These are phyloP conservation scores for Gila orcuttii DNA, from an alignment of 2,113 vertebrate genomes.

Conservation along the genomic window DNA sequence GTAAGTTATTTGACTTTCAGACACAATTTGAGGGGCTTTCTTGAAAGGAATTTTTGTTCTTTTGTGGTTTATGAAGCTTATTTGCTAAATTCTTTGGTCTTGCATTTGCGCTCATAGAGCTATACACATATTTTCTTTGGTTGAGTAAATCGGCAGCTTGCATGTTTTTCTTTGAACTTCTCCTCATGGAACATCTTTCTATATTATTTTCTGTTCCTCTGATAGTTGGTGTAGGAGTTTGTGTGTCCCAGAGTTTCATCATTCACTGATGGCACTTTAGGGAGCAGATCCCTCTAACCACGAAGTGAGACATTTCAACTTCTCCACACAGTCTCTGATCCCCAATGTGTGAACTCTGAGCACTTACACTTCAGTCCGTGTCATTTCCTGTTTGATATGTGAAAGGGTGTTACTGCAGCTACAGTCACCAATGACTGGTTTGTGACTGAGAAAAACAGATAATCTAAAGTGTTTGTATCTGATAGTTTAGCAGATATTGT, in stretches of 20 bases:
- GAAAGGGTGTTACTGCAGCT: neutral
- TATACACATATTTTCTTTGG: neutral
- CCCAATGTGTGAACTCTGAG: constrained; percentile 41
- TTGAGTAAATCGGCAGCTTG: neutral
- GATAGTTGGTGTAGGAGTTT: constrained; percentile 9
- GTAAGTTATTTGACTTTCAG: neutral
- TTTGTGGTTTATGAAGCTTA: neutral
- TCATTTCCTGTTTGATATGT: constrained; percentile 37
- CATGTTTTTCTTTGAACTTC: neutral
- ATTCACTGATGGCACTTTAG: neutral
- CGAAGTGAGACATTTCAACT: constrained; percentile 23
- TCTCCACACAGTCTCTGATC: constrained; percentile 20
- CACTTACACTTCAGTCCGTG: constrained; percentile 27
- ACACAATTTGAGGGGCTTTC: neutral
- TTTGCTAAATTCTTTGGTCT: neutral
- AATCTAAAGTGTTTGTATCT: too few species aligned
- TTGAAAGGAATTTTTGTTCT: neutral
- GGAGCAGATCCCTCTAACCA: constrained; percentile 2
- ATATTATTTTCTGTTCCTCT: neutral
- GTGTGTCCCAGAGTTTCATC: constrained; percentile 43
- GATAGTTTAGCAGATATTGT: too few species aligned
- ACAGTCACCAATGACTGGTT: constrained; percentile 4
- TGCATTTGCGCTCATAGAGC: neutral
- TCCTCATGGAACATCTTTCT: neutral
- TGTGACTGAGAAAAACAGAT: neutral